Percentiles rank a stretch among this genome's conserved stretches.
Evolutionary conservation across 53 echinoderm and acorn worm genomes (phyloP).

Genomic region (Actinopyga echinites): DNA sequence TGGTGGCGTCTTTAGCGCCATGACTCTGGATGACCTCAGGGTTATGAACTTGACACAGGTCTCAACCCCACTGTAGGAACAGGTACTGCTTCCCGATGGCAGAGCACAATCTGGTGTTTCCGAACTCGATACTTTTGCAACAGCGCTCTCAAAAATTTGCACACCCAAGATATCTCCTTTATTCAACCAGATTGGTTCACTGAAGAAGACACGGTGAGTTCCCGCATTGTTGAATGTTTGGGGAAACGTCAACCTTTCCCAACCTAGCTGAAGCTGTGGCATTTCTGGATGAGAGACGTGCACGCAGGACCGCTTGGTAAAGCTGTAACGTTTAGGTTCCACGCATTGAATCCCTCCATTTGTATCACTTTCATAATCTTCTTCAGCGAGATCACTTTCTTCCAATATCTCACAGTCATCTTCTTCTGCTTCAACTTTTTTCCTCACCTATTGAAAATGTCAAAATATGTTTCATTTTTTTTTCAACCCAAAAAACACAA

Average conservation of each 20-base stretch:
- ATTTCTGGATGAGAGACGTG: too few relatives aligned
- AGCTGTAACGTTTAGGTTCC: background rate
- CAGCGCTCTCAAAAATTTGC: background rate
- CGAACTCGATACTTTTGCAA: background rate
- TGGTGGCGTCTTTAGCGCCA: background rate
- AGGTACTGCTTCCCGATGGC: background rate
- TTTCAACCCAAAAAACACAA: too few relatives aligned
- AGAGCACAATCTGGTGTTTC: constrained; percentile 4
- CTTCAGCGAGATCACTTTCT: too few relatives aligned
- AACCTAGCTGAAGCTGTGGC: background rate
- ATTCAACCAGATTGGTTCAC: background rate
- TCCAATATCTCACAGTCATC: too few relatives aligned
- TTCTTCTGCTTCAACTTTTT: too few relatives aligned
- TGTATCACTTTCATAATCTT: too few relatives aligned
- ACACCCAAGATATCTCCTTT: constrained; percentile 25
- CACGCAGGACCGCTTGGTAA: background rate
- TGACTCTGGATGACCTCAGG: constrained; percentile 19
- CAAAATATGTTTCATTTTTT: too few relatives aligned
- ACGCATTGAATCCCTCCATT: background rate
- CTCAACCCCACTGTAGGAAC: background rate
- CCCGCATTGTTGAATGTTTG: background rate
- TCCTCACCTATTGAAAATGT: too few relatives aligned
- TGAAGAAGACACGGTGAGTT: constrained; percentile 4
- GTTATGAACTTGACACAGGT: background rate
- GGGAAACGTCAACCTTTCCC: background rate